Evolutionary conservation across 2,888 invertebrate species (phyloP), one percentile per base, ranked within the genome.

Genomic region (Erpobdella octoculata): DNA sequence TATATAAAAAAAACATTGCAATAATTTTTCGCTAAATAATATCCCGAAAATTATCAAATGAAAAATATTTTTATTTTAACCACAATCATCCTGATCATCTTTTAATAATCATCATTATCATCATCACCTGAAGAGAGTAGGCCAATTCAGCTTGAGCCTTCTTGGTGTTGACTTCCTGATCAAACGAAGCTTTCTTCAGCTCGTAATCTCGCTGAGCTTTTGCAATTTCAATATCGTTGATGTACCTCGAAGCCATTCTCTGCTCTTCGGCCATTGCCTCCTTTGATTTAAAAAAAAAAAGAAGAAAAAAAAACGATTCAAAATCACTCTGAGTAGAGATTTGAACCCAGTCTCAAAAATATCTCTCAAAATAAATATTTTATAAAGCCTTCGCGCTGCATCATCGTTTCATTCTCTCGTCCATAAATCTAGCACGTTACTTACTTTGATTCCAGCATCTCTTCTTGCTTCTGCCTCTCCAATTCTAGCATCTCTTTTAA

Each of bases 261-360:
- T 94, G 92, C 83, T 96, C 94, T 82, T 96, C 95, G 0, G 96
- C 96, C 80, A 93, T 90, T 0, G 95, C 95, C 84, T 95, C 94
- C 84, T 84, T 74, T 25, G 21, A 6, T 9, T 53, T 53, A 53
- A 25, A 5, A 53, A 53, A 28, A 53, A 25, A n/a, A 53, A 46
- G 18, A 5, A 46, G 18, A 46, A n/a, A n/a, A 1, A 46, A 21
- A 46, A 46, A 46, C 18, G 18, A n/a, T 3, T 2, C 2, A 46
- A 46, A 46, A 46, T n/a, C 21, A 46, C 18, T 46, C 18, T n/a
- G 46, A 5, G 18, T n/a, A n/a, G 21, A 46, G 21, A n/a, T 46
- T 46, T n/a, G 21, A n/a, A 46, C 46, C 46, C 2, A 46, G 46
- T n/a, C 2, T n/a, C 18, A 46, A 46, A 41, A 41, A 12, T 41